Conservation (phyloP, 1,140 invertebrate genomes). For the Popillia japonica region DNA sequence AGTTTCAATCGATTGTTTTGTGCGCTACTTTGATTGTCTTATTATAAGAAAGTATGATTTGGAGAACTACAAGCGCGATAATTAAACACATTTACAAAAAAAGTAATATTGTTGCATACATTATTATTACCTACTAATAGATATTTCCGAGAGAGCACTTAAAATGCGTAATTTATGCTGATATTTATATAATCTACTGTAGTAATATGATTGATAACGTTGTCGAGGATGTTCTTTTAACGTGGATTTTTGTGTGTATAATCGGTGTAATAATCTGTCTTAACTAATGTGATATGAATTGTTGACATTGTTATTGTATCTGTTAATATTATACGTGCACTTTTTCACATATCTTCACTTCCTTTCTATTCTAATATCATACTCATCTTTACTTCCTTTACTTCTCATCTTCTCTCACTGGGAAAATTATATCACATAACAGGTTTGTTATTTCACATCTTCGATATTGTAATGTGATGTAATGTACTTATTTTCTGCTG, state of each 20-base stretch:
- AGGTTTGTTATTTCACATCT: not conserved
- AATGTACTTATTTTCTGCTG: not conserved
- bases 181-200: not conserved
- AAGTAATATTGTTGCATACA: no score
- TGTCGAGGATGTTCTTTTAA: not conserved
- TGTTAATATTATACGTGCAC: slow-evolving; percentile 4
- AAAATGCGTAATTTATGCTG: no score
- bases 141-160: no score
- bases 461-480: not conserved
- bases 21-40: no score
- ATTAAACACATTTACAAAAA: no score
- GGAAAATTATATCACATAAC: slow-evolving; percentile 15
- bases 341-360: slow-evolving; percentile 22
- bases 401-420: slow-evolving; percentile 12
- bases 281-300: slow-evolving; percentile 7
- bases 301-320: not conserved
- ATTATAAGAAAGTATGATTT: no score
- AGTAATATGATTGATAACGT: not conserved
- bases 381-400: slow-evolving; percentile 23
- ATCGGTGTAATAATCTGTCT: slow-evolving; percentile 7
- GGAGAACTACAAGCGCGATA: no score
- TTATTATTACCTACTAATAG: no score
- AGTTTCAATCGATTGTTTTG: no score
- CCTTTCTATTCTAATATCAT: slow-evolving; percentile 24
- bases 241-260: not conserved